phyloP scores from a whole-genome alignment of 2,113 vertebrate genomes.

The Hippocampus comes region DNA sequence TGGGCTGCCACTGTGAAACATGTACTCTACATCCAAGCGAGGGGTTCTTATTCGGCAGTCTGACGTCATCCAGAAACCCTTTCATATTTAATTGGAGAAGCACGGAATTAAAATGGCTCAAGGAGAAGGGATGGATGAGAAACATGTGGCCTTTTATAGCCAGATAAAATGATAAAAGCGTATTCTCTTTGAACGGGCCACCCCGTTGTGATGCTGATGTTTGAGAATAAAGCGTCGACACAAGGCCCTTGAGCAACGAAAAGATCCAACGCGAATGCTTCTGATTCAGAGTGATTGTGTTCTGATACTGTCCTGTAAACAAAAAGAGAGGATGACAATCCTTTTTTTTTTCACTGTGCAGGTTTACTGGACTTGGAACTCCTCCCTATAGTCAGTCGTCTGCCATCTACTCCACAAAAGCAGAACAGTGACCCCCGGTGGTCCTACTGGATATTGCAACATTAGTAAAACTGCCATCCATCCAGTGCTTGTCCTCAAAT shows the following conservation, averaged over 20 bases:
- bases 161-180: constrained; percentile 41
- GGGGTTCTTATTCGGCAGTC: constrained; percentile 55
- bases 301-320: constrained; percentile 5
- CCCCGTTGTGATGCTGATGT: constrained; percentile 22
- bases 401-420: constrained; percentile 19
- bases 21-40: constrained; percentile 7
- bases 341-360: constrained; percentile 8
- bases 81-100: constrained; percentile 72
- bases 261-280: background rate
- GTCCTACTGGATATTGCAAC: constrained; percentile 32
- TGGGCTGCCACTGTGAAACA: background rate
- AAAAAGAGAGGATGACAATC: constrained; percentile 5
- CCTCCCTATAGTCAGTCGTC: constrained; percentile 23
- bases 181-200: constrained; percentile 39
- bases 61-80: constrained; percentile 61
- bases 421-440: constrained; percentile 70
- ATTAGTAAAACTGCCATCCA: background rate
- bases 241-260: constrained; percentile 5
- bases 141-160: background rate
- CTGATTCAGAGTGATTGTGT: constrained; percentile 7
- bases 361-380: constrained; percentile 19
- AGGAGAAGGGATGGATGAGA: constrained; percentile 32
- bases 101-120: constrained; percentile 63
- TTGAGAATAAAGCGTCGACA: constrained; percentile 15
- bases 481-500: too few relatives aligned